Conservation (phyloP, 2,113 vertebrate genomes). For the Nothobranchius kuhntae region DNA sequence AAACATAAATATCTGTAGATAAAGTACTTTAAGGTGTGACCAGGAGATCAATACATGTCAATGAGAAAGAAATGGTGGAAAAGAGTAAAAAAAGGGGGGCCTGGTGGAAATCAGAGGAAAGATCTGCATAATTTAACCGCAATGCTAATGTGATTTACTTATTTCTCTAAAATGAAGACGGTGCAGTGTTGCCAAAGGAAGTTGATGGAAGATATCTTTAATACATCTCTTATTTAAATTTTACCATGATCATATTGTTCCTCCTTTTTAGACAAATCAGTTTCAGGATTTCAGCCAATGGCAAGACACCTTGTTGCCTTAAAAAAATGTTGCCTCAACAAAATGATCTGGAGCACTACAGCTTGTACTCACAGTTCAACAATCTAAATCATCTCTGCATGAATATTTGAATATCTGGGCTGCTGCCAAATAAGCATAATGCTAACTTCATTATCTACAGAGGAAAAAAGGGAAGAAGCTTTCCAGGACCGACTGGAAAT, state of each 20-base stretch:
- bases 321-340: not conserved
- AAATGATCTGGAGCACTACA: not conserved
- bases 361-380: not conserved
- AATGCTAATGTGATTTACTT: not conserved
- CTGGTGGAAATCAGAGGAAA: slow-evolving; percentile 1
- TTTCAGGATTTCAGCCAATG: not conserved
- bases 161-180: not conserved
- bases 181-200: not conserved
- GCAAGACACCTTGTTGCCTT: not conserved
- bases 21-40: slow-evolving; percentile 54
- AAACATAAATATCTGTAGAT: slow-evolving; percentile 71
- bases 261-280: too few species aligned
- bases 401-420: slow-evolving; percentile 5
- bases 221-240: too few species aligned
- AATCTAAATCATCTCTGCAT: not conserved
- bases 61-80: slow-evolving; percentile 1
- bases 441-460: not conserved
- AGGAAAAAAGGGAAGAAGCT: not conserved
- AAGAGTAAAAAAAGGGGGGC: not conserved
- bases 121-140: not conserved
- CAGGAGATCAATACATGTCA: slow-evolving; percentile 58
- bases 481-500: not conserved
- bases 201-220: not conserved
- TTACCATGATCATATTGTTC: too few species aligned
- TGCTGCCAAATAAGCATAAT: slow-evolving; percentile 14